phyloP scores from a whole-genome alignment of 1,140 invertebrate genomes.

The Helicoverpa armigera region DNA sequence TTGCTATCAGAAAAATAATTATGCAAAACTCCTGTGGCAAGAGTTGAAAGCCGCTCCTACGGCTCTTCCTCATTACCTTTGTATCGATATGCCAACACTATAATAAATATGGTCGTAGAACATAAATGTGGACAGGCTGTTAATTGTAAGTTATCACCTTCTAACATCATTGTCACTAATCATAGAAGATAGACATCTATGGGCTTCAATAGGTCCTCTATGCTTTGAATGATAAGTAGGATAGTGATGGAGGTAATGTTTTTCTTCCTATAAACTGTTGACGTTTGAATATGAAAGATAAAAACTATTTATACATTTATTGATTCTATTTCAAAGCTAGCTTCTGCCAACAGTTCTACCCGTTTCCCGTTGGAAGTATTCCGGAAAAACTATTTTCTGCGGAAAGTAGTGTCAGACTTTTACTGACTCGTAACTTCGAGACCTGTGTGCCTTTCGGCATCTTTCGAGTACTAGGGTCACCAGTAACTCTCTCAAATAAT shows the following conservation, averaged over 20 bases:
- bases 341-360: too few relatives aligned
- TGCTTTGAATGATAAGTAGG: not conserved
- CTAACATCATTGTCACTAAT: slow-evolving; percentile 10
- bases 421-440: too few relatives aligned
- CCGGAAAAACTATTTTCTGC: too few relatives aligned
- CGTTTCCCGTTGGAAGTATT: too few relatives aligned
- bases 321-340: not conserved
- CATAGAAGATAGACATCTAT: slow-evolving; percentile 34
- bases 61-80: slow-evolving; percentile 12
- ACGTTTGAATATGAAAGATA: too few relatives aligned
- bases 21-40: not conserved
- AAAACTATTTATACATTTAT: too few relatives aligned
- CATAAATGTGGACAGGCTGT: slow-evolving; percentile 16
- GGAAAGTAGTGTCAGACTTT: too few relatives aligned
- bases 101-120: slow-evolving; percentile 23
- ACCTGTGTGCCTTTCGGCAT: not conserved
- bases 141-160: slow-evolving; percentile 37
- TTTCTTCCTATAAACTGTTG: not conserved
- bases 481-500: not conserved
- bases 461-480: too few relatives aligned
- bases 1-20: not conserved
- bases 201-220: slow-evolving; percentile 15
- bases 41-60: not conserved
- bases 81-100: not conserved
- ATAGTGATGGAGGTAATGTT: not conserved